Conservation (phyloP, 2,888 invertebrate species). For the Andrena bucephala region DNA sequence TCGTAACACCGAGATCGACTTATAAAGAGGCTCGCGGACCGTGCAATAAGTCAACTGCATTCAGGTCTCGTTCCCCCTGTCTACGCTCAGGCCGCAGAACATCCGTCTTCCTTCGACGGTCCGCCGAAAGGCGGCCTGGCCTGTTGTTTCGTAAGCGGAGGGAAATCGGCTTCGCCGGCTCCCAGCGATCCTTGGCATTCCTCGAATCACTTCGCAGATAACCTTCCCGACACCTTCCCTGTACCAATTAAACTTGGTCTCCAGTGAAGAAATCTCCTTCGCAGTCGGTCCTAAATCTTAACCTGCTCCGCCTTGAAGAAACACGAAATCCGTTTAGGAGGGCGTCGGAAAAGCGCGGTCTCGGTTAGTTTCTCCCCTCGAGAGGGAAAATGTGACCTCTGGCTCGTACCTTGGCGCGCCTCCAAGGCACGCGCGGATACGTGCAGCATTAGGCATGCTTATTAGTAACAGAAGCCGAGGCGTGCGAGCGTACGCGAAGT, state of each 20-base stretch:
- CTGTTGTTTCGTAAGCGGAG: conserved; percentile 2
- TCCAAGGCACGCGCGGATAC: conserved; percentile 61
- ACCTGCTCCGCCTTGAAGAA: too few species aligned
- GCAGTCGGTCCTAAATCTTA: not conserved
- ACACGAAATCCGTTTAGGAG: not conserved
- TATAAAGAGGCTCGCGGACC: conserved; percentile 49
- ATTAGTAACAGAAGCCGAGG: conserved; percentile 58
- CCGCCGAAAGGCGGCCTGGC: conserved; percentile 31
- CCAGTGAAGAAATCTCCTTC: not conserved
- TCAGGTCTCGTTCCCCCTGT: conserved; percentile 55
- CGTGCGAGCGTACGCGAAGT: not conserved
- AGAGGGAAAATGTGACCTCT: conserved; percentile 65
- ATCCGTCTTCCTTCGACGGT: conserved; percentile 48
- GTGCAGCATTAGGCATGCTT: conserved; percentile 62
- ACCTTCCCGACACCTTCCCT: conserved; percentile 6
- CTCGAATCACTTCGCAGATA: conserved; percentile 18
- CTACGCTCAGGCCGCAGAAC: conserved; percentile 39
- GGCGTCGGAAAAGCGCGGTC: too few species aligned
- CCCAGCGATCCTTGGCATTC: not conserved
- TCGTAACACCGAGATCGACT: conserved; percentile 56
- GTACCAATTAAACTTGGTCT: not conserved
- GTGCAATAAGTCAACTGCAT: conserved; percentile 62
- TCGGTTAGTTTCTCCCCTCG: conserved; percentile 54
- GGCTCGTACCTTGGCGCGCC: conserved; percentile 58
- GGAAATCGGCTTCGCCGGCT: conserved; percentile 13